These are phyloP conservation scores for Adelges cooleyi DNA, from an alignment of 1,140 invertebrate genomes.

Conservation along the genomic window DNA sequence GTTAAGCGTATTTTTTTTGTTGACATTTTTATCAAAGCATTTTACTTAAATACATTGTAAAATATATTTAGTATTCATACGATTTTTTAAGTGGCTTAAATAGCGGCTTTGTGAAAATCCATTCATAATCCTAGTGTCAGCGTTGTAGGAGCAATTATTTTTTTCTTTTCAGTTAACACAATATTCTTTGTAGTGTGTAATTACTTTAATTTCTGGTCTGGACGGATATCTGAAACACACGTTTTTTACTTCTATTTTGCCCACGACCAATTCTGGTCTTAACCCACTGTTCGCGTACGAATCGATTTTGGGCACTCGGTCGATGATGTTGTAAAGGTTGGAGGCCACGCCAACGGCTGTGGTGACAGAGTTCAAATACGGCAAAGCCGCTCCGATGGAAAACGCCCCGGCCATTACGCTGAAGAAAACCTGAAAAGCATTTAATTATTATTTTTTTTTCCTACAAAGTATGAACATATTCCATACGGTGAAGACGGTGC, in stretches of 20 bases:
- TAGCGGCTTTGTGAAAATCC: too few relatives aligned
- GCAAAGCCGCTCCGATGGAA: constrained; percentile 63
- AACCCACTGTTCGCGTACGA: constrained; percentile 49
- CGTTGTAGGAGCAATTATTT: too few relatives aligned
- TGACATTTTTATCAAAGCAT: too few relatives aligned
- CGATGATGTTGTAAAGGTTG: constrained; percentile 64
- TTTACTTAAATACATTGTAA: too few relatives aligned
- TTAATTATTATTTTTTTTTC: too few relatives aligned
- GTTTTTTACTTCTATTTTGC: constrained; percentile 60
- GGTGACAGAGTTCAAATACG: constrained; percentile 63
- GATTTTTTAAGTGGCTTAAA: too few relatives aligned
- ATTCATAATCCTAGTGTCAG: too few relatives aligned
- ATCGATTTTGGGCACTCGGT: constrained; percentile 60
- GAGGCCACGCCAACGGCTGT: constrained; percentile 64
- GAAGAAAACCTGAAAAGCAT: constrained; percentile 45
- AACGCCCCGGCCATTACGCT: constrained; percentile 67
- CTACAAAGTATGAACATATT: not conserved
- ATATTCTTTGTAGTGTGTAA: too few relatives aligned
- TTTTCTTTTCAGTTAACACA: too few relatives aligned
- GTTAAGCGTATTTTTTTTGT: too few relatives aligned
- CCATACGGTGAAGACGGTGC: constrained; percentile 41
- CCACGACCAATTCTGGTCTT: constrained; percentile 47
- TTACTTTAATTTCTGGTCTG: constrained; percentile 53
- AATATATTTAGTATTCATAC: too few relatives aligned
- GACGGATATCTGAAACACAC: constrained; percentile 71